Evolutionary conservation across 1,140 invertebrate species (phyloP).

Genomic region (Acromyrmex charruanus): DNA sequence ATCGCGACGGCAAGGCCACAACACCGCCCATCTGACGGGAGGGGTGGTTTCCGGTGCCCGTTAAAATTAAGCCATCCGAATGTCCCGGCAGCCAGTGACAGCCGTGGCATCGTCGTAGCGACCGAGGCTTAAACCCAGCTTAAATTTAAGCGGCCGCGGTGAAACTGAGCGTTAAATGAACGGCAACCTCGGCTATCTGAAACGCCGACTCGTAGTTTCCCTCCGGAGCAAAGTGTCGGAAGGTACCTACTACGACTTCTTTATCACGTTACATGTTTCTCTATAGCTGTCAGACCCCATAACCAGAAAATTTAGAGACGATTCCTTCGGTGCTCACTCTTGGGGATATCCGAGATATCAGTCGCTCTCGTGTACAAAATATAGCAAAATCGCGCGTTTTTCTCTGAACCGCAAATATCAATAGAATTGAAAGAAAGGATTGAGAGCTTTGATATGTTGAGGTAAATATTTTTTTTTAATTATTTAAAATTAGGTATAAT

Average conservation of each 20-base stretch:
- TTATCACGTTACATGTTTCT: slow-evolving; percentile 42
- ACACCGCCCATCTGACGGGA: background rate
- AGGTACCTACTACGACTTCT: slow-evolving; percentile 23
- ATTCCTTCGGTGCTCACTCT: background rate
- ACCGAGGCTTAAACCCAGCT: slow-evolving; percentile 44
- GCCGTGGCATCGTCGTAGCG: slow-evolving; percentile 59
- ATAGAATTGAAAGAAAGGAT: background rate
- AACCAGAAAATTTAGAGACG: slow-evolving; percentile 20
- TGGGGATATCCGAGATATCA: background rate
- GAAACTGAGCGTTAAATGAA: slow-evolving; percentile 68
- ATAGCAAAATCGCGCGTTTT: background rate
- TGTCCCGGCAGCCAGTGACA: slow-evolving; percentile 42
- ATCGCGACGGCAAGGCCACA: slow-evolving; percentile 17
- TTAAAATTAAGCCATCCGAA: slow-evolving; percentile 64
- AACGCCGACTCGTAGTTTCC: slow-evolving; percentile 1
- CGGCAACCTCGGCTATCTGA: slow-evolving; percentile 19
- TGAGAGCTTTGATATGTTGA: background rate
- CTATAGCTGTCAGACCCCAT: slow-evolving; percentile 10
- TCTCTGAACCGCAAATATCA: background rate
- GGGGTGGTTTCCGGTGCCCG: slow-evolving; percentile 32
- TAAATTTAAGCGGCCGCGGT: slow-evolving; percentile 65
- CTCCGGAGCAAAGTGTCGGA: slow-evolving; percentile 23
- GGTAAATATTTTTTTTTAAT: background rate
- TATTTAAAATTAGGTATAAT: slow-evolving; percentile 9
- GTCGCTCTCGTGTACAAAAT: background rate